Conservation (phyloP, 2,888 invertebrate genomes). For the Ctenicera cuprea region DNA sequence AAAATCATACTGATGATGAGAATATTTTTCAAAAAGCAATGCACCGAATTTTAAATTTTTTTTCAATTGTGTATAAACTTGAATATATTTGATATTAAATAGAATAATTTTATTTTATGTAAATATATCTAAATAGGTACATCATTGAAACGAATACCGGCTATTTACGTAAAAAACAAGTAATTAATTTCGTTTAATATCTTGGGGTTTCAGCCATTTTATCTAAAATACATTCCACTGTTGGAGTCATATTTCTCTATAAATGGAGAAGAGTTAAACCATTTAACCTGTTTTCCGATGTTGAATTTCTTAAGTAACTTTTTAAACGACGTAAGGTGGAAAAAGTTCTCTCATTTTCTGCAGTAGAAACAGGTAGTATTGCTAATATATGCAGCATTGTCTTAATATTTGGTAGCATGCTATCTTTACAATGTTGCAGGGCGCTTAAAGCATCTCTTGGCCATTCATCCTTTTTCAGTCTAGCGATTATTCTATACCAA, state of each 20-base stretch:
- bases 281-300: background rate
- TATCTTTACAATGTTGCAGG: background rate
- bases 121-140: too few relatives aligned
- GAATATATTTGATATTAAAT: too few relatives aligned
- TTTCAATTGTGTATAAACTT: too few relatives aligned
- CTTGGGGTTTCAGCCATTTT: background rate
- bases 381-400: background rate
- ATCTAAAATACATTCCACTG: background rate
- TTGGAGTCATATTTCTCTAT: background rate
- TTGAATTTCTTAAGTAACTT: background rate
- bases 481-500: slow-evolving; percentile 9
- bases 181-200: too few relatives aligned
- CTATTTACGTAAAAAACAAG: too few relatives aligned
- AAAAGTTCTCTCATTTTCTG: slow-evolving; percentile 4
- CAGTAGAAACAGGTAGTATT: slow-evolving; percentile 1
- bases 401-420: slow-evolving; percentile 1
- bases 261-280: slow-evolving; percentile 1
- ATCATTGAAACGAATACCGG: too few relatives aligned
- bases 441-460: slow-evolving; percentile 5
- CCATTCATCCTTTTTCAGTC: background rate
- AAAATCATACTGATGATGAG: too few relatives aligned
- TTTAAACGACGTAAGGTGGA: slow-evolving; percentile 4
- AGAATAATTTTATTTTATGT: too few relatives aligned
- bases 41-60: too few relatives aligned
- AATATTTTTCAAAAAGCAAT: too few relatives aligned